phyloP scores from a whole-genome alignment of 2,113 vertebrate genomes.

The Ochotona curzoniae region DNA sequence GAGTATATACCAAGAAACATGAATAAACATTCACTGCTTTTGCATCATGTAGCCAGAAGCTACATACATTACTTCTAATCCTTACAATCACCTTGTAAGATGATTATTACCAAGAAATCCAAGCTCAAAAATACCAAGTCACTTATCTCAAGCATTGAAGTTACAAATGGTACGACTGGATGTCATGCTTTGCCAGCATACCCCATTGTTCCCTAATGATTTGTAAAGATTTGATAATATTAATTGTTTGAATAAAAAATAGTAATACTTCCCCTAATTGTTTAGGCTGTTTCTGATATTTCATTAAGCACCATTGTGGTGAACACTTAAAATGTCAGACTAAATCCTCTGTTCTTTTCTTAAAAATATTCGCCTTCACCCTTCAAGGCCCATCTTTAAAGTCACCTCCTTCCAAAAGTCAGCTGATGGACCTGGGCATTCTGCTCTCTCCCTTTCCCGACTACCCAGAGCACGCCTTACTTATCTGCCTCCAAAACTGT shows the following conservation, averaged over 20 bases:
- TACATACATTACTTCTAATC: conserved; percentile 23
- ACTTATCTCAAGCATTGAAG: neutral
- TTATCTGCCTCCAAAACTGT: neutral
- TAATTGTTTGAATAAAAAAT: neutral
- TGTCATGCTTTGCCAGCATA: neutral
- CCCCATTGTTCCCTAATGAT: neutral
- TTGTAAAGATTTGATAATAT: neutral
- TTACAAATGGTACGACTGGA: neutral
- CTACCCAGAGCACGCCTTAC: neutral
- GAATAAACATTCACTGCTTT: neutral
- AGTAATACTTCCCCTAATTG: neutral
- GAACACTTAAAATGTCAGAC: neutral
- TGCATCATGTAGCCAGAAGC: neutral
- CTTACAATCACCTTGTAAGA: neutral
- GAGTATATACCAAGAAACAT: neutral
- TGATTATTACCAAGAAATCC: neutral
- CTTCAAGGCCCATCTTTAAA: neutral
- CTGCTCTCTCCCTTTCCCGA: neutral
- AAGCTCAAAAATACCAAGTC: neutral
- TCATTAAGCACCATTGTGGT: neutral
- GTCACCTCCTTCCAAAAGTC: neutral
- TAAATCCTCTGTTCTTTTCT: neutral
- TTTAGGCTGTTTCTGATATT: neutral
- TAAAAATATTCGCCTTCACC: conserved; percentile 37
- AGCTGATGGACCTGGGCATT: neutral